Evolutionary conservation across 2,113 vertebrate genomes (phyloP), one percentile per base, ranked within the genome.

Genomic region (Sorex araneus): DNA sequence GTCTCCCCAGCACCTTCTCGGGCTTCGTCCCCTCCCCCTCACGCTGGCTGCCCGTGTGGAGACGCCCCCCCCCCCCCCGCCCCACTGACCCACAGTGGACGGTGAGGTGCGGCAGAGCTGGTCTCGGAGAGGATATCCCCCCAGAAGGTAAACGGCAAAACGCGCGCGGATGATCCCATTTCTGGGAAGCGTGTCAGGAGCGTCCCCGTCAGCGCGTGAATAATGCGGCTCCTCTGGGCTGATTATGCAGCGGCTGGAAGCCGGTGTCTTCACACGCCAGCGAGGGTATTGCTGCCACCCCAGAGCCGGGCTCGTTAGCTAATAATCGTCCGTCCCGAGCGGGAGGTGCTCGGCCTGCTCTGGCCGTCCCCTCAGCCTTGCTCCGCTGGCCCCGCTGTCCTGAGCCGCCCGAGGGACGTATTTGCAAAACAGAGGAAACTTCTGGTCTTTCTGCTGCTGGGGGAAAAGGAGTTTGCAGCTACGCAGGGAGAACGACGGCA

Each of bases 131-230:
- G n/a, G 8, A n/a, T 45, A 43, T 28, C 74, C 23, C 28, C 78
- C 27, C 47, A 50, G 47, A 50, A 45, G 34, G 82, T 77, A 64
- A 90, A 47, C 64, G 70, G 43, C 18, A 9, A 6, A 74, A 83
- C 28, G 30, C 1, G 23, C 40, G 32, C 64, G 87, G 40, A 87
- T 66, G 64, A 43, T 45, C 73, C 66, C 63, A 57, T 87, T 91
- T 60, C 34, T 70, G 57, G n/a, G 83, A 91, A 83, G 89, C 28
- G 18, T 60, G 5, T 86, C 54, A 70, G 10, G 77, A 50, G 25
- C 50, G 54, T 91, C 25, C 34, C 2, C 54, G n/a, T 64, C 32
- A n/a, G 23, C 50, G 27, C 73, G 86, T 70, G 77, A 88, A 74
- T 83, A 45, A 86, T 77, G 7, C 36, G 21, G 32, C 89, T 43